phyloP scores from a whole-genome alignment of 2,113 vertebrate species.

The Mustela lutreola region DNA sequence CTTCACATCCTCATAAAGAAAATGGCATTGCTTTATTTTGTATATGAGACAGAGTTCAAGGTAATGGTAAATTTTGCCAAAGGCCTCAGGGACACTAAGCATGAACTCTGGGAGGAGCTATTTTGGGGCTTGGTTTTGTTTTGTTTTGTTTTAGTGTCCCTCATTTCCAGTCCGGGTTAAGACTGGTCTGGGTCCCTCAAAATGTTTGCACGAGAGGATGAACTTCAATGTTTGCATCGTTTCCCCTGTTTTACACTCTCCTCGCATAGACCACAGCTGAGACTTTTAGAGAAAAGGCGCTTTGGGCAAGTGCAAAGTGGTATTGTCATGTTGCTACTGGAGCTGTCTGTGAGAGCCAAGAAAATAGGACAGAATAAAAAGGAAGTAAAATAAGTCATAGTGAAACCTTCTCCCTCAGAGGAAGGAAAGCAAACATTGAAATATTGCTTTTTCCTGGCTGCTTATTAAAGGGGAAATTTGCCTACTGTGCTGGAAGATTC shows the following conservation, averaged over 20 bases:
- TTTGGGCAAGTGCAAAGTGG: slow-evolving; percentile 81
- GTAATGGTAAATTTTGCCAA: slow-evolving; percentile 57
- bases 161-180: slow-evolving; percentile 36
- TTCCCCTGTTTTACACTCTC: slow-evolving; percentile 79
- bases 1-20: slow-evolving; percentile 53
- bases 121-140: not conserved
- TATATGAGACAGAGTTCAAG: slow-evolving; percentile 15
- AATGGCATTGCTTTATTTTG: slow-evolving; percentile 58
- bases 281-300: slow-evolving; percentile 78
- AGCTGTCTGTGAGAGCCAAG: slow-evolving; percentile 78
- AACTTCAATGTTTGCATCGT: slow-evolving; percentile 69
- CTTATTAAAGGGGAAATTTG: slow-evolving; percentile 78
- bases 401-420: slow-evolving; percentile 76
- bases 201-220: slow-evolving; percentile 62
- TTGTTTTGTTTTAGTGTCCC: slow-evolving; percentile 13
- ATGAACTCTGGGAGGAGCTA: not conserved
- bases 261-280: slow-evolving; percentile 80
- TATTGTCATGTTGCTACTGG: slow-evolving; percentile 79
- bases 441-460: slow-evolving; percentile 73
- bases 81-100: slow-evolving; percentile 47
- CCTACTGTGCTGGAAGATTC: slow-evolving; percentile 76
- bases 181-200: slow-evolving; percentile 54
- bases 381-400: slow-evolving; percentile 73
- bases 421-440: slow-evolving; percentile 79
- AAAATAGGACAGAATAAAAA: slow-evolving; percentile 77